These are phyloP conservation scores for Plemyria rubiginata DNA, from an alignment of 2,888 invertebrate species.

Conservation along the genomic window DNA sequence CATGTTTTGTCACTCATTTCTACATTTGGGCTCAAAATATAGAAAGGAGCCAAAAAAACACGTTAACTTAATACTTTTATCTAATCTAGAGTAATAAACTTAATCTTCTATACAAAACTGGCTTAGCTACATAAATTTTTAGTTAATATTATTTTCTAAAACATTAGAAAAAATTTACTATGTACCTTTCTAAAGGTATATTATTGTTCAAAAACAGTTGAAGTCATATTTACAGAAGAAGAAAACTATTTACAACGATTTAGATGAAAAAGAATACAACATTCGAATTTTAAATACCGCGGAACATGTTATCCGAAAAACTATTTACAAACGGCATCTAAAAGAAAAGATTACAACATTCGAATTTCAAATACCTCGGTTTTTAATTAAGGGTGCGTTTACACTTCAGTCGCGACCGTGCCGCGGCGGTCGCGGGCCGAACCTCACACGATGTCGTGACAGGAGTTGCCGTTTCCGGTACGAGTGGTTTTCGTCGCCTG, in stretches of 20 bases:
- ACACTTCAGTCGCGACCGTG: slow-evolving; percentile 67
- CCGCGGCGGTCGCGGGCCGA: slow-evolving; percentile 69
- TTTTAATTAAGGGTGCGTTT: slow-evolving; percentile 33
- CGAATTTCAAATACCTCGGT: slow-evolving; percentile 20
- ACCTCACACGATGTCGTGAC: slow-evolving; percentile 83
- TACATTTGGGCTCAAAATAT: slow-evolving; percentile 66
- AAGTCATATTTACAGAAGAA: slow-evolving; percentile 5
- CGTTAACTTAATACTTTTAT: background rate
- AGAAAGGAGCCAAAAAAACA: slow-evolving; percentile 48
- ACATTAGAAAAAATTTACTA: background rate
- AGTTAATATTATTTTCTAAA: background rate
- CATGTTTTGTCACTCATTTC: slow-evolving; percentile 38
- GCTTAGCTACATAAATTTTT: background rate
- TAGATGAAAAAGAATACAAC: no score
- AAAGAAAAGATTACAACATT: slow-evolving; percentile 2
- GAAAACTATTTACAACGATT: no score
- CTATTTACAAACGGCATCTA: slow-evolving; percentile 5
- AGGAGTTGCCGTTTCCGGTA: slow-evolving; percentile 88
- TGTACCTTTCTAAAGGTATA: background rate
- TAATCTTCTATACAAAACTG: slow-evolving; percentile 14
- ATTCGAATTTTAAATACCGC: no score
- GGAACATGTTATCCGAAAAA: background rate
- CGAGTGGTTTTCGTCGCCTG: slow-evolving; percentile 88
- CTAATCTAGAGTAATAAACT: background rate
- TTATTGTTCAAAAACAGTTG: background rate